phyloP scores from a whole-genome alignment of 2,113 vertebrate genomes.

The Amazona guildingii region DNA sequence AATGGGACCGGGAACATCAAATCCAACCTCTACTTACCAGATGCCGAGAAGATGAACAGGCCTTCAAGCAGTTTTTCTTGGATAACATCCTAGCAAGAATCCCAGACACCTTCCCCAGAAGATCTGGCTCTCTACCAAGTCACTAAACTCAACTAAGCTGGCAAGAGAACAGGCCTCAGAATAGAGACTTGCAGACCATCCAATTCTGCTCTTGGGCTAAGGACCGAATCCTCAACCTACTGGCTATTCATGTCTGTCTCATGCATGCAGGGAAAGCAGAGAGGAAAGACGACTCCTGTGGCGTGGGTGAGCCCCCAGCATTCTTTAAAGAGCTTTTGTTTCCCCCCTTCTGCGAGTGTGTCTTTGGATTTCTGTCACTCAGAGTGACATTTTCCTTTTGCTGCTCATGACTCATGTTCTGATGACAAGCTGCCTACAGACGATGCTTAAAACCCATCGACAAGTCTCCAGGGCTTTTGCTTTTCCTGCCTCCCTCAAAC shows the following conservation, averaged over 20 bases:
- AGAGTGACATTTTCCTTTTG: slow-evolving; percentile 60
- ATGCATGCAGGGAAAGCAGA: slow-evolving; percentile 16
- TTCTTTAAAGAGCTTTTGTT: slow-evolving; percentile 10
- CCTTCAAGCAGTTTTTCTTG: slow-evolving; percentile 57
- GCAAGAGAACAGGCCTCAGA: slow-evolving; percentile 42
- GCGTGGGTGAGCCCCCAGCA: slow-evolving; percentile 57
- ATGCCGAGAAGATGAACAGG: slow-evolving; percentile 36
- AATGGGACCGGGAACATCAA: slow-evolving; percentile 20
- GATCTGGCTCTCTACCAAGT: slow-evolving; percentile 51
- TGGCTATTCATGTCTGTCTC: slow-evolving; percentile 52
- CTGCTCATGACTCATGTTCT: slow-evolving; percentile 60
- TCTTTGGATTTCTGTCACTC: slow-evolving; percentile 58
- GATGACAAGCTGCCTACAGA: slow-evolving; percentile 61
- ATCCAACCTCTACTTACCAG: slow-evolving; percentile 53
- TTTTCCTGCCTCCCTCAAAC: slow-evolving; percentile 66
- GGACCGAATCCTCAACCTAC: slow-evolving; percentile 10
- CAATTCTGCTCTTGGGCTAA: slow-evolving; percentile 25
- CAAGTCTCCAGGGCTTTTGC: slow-evolving; percentile 68
- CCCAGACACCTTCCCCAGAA: slow-evolving; percentile 55
- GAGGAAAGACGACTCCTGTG: slow-evolving; percentile 9
- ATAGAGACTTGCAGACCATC: not conserved
- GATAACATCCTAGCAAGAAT: slow-evolving; percentile 55
- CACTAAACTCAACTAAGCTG: slow-evolving; percentile 40
- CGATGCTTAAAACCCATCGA: slow-evolving; percentile 65
- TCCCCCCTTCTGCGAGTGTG: slow-evolving; percentile 28